Evolutionary conservation across 2,113 vertebrate species (phyloP).

Genomic region (Hemiscyllium ocellatum): DNA sequence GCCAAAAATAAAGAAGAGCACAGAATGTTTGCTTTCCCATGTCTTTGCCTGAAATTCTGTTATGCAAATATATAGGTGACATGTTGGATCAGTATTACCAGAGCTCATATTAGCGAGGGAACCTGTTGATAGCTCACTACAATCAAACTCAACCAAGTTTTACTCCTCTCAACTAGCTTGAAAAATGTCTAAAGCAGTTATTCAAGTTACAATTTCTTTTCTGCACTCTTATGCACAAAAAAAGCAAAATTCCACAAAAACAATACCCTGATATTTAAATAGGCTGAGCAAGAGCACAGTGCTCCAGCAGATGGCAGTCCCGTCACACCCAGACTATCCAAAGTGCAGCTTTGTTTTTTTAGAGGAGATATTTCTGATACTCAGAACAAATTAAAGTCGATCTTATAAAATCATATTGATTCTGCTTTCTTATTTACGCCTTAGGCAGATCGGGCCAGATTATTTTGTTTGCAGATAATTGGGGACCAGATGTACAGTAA

Average conservation of each 20-base stretch:
- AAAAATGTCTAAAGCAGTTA: neutral
- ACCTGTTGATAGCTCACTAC: neutral
- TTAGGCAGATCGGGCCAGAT: neutral
- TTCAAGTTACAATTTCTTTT: neutral
- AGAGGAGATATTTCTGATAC: neutral
- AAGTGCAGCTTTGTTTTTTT: neutral
- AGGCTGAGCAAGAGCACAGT: neutral
- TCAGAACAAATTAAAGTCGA: neutral
- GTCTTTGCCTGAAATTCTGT: neutral
- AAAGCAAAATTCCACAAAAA: neutral
- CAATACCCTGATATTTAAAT: neutral
- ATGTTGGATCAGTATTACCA: neutral
- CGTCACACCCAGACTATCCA: neutral
- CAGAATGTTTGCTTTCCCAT: neutral
- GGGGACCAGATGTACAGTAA: no score
- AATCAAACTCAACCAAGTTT: neutral
- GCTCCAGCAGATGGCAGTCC: slow-evolving; percentile 20
- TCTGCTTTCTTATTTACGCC: neutral
- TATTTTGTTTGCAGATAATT: no score
- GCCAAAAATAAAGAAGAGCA: neutral
- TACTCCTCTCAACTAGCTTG: neutral
- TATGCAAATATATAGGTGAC: neutral
- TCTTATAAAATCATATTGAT: neutral
- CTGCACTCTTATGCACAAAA: neutral
- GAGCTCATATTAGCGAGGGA: neutral